A percentile compares a stretch with the other conserved stretches of the same genome.
Evolutionary conservation across 53 echinoderm and acorn worm species (phyloP).

Genomic region (Temnopleurus reevesii): DNA sequence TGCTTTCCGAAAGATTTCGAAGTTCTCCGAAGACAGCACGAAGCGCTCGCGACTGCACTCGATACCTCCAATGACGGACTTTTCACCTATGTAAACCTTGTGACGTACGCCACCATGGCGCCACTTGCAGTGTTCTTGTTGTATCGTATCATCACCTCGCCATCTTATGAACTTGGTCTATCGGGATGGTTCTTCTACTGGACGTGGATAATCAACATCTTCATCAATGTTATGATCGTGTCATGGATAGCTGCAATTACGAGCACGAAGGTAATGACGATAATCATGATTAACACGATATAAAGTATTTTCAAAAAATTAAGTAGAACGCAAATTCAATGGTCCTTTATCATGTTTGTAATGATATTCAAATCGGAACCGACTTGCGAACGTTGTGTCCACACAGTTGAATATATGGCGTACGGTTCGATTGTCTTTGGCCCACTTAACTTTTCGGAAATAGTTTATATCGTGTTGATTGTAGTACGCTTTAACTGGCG

Average conservation of each 20-base stretch:
- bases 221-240: conserved; percentile 81
- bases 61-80: conserved; percentile 66
- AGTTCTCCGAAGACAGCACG: conserved; percentile 77
- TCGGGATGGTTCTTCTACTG: conserved; percentile 75
- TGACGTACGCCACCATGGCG: conserved; percentile 83
- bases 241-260: conserved; percentile 89
- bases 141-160: conserved; percentile 70
- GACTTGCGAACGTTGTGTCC: no score
- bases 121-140: conserved; percentile 87
- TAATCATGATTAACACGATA: no score
- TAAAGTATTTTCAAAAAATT: no score
- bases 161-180: conserved; percentile 8
- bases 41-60: conserved; percentile 70
- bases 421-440: no score
- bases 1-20: conserved; percentile 79
- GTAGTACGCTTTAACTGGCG: no score
- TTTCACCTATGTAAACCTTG: conserved; percentile 81
- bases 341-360: no score
- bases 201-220: conserved; percentile 80
- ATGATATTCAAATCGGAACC: no score
- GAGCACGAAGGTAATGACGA: conserved; percentile 73
- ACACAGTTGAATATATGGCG: no score
- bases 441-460: no score
- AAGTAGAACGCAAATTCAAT: no score
- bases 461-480: no score